Percentiles rank a stretch among this genome's conserved stretches.
Conservation (phyloP, 2,113 vertebrate species). For the Australoheros scitulus region DNA sequence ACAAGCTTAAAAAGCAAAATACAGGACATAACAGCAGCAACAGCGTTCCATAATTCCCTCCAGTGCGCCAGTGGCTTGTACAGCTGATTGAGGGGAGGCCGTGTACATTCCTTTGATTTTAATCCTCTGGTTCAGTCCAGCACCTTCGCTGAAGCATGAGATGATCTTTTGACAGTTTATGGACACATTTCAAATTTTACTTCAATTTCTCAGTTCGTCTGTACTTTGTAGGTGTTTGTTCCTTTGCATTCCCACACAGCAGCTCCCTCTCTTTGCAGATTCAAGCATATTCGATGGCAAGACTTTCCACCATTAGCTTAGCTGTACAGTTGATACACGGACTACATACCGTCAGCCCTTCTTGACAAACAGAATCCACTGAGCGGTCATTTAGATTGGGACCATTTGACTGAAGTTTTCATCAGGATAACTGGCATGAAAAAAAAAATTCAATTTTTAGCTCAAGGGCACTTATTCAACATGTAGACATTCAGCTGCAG, state of each 20-base stretch:
- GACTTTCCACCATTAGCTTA: constrained; percentile 22
- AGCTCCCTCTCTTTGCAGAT: background rate
- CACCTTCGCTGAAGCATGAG: constrained; percentile 41
- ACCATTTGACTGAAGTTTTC: background rate
- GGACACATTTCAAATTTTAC: constrained; percentile 13
- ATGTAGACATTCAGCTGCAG: background rate
- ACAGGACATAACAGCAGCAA: constrained; percentile 8
- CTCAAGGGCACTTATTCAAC: background rate
- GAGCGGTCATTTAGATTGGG: background rate
- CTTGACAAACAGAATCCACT: background rate
- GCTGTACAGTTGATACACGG: background rate
- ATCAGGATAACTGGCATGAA: background rate
- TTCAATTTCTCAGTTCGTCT: constrained; percentile 11
- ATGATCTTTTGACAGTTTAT: constrained; percentile 7
- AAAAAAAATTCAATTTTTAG: constrained; percentile 2
- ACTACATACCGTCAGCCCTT: background rate
- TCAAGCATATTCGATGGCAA: background rate
- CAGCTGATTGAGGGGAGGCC: constrained; percentile 19
- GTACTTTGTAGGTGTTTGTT: constrained; percentile 20
- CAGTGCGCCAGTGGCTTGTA: constrained; percentile 1
- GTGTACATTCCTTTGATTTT: constrained; percentile 63
- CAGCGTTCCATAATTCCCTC: constrained; percentile 36
- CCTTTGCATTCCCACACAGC: constrained; percentile 29
- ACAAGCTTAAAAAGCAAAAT: constrained; percentile 17
- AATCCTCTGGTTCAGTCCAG: constrained; percentile 25